These are phyloP conservation scores for Pseudopleuronectes americanus DNA, from an alignment of 2,797 vertebrate species.

Conservation along the genomic window DNA sequence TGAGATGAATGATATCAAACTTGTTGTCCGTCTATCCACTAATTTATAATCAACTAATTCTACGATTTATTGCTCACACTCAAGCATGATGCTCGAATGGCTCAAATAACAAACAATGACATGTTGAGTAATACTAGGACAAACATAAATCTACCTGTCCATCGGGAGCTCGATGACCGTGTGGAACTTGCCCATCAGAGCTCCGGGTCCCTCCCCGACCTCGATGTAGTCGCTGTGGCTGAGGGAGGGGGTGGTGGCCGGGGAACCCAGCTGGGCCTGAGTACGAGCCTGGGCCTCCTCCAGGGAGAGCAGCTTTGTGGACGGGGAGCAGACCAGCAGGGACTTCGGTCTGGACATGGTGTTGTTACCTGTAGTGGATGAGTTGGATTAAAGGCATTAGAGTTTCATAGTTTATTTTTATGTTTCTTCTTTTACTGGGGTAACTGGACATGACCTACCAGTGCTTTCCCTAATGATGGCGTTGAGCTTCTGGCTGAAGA, in stretches of 20 bases:
- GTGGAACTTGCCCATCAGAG: slow-evolving; percentile 94
- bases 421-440: background rate
- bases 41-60: background rate
- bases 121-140: background rate
- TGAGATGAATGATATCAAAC: background rate
- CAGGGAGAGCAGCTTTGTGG: slow-evolving; percentile 94
- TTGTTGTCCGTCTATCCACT: background rate
- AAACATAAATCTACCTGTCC: slow-evolving; percentile 86
- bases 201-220: slow-evolving; percentile 95
- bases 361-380: slow-evolving; percentile 84
- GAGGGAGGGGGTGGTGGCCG: slow-evolving; percentile 83
- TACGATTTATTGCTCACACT: background rate
- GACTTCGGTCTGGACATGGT: slow-evolving; percentile 95
- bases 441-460: slow-evolving; percentile 76
- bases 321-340: slow-evolving; percentile 93
- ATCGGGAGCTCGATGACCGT: slow-evolving; percentile 95
- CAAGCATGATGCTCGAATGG: background rate
- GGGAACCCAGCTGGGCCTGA: slow-evolving; percentile 92
- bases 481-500: slow-evolving; percentile 95
- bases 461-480: slow-evolving; percentile 93
- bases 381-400: background rate
- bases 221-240: slow-evolving; percentile 95
- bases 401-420: background rate
- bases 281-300: slow-evolving; percentile 97
- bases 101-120: background rate